Conservation (phyloP, 2,797 vertebrate genomes). For the Tragopan temminckii region DNA sequence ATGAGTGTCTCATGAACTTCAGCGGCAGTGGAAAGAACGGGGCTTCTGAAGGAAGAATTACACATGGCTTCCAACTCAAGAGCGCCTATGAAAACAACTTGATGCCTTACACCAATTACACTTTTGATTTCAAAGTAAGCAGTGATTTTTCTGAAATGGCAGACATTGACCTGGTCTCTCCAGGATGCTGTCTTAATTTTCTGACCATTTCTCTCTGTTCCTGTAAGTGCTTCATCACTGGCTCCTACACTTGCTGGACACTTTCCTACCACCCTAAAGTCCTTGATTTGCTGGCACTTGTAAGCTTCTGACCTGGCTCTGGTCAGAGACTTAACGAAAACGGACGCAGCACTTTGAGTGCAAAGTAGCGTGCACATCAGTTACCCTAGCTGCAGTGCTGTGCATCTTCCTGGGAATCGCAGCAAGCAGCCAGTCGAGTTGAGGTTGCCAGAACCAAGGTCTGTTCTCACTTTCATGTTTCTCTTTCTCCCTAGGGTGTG, state of each 20-base stretch:
- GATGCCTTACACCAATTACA: slow-evolving; percentile 99
- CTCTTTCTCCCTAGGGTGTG: slow-evolving; percentile 88
- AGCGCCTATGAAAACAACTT: slow-evolving; percentile 96
- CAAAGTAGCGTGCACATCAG: fast-evolving
- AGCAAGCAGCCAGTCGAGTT: neutral
- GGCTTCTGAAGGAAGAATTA: slow-evolving; percentile 93
- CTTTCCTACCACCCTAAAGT: neutral
- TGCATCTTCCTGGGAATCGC: neutral
- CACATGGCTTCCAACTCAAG: slow-evolving; percentile 96
- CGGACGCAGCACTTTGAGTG: neutral
- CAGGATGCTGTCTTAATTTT: neutral
- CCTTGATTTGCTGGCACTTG: neutral
- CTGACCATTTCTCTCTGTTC: neutral
- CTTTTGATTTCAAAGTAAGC: slow-evolving; percentile 95
- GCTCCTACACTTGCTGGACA: neutral
- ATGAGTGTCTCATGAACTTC: slow-evolving; percentile 97
- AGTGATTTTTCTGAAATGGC: neutral
- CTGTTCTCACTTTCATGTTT: slow-evolving; percentile 3
- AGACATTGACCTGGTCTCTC: neutral
- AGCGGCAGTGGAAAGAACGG: slow-evolving; percentile 94
- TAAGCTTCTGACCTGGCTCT: neutral
- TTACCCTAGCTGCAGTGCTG: neutral
- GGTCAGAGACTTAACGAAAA: neutral
- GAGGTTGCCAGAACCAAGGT: neutral
- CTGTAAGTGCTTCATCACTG: neutral